Evolutionary conservation across 2,113 vertebrate genomes (phyloP), one percentile per base, ranked within the genome.

Genomic region (Rhizomys pruinosus): DNA sequence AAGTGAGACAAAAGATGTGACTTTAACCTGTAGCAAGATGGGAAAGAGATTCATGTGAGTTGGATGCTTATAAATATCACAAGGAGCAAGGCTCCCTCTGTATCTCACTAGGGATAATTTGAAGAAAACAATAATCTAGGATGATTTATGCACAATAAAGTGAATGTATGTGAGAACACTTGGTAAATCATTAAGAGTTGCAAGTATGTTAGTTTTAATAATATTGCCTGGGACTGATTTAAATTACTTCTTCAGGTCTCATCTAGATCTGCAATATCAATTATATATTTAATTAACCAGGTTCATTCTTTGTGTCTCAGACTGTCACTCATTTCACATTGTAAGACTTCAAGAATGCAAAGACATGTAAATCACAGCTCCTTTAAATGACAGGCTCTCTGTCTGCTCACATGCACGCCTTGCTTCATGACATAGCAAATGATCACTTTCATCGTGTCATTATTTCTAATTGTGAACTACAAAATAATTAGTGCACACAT

Each of bases 291-390:
- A 71, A 37, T 85, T 90, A 85, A 42, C 61, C 20, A 63, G 73
- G 55, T 29, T 79, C 4, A 59, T 87, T 61, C 37, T 95, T 89
- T 73, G 32, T 4, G 13, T 84, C 32, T 57, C 77, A 15, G 3
- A 34, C 25, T 47, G 5, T 47, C 37, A 15, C 37, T 92, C 61
- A 52, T 29, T 78, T 44, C 71, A 80, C 22, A 64, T 16, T 76
- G 52, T 82, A n/a, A 86, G 57, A 87, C 89, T 89, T 63, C 25
- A 89, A 23, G 57, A 87, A 93, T 89, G 57, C 25, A 89, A 23
- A 85, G 16, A 72, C 63, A 12, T 8, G 63, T 91, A 77, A 89
- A 37, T 69, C 34, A 72, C 2, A 93, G 32, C 44, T 27, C 10
- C 9, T 76, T 90, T 42, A 79, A 88, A 87, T 34, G 11, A 42